phyloP scores from a whole-genome alignment of 1,140 invertebrate species.

The Bradynema listronoti region DNA sequence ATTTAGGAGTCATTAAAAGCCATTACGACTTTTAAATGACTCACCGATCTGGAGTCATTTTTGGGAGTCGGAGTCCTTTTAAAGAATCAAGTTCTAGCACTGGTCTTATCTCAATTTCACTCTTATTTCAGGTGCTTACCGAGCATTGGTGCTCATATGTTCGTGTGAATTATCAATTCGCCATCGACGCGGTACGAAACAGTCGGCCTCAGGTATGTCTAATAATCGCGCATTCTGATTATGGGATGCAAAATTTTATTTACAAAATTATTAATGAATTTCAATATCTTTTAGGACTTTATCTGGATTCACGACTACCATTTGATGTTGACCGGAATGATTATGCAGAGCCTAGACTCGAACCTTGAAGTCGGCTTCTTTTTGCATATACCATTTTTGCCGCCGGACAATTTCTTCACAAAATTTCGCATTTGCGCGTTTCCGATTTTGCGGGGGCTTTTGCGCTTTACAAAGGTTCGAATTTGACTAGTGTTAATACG shows the following conservation, averaged over 20 bases:
- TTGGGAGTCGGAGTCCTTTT: too few species aligned
- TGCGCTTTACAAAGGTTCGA: conserved; percentile 53
- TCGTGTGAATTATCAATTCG: conserved; percentile 56
- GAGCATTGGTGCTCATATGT: conserved; percentile 57
- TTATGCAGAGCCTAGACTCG: conserved; percentile 54
- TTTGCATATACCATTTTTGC: conserved; percentile 57
- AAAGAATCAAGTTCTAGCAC: too few species aligned
- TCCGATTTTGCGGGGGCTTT: conserved; percentile 48
- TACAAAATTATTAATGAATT: conserved; percentile 16
- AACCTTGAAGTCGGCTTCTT: conserved; percentile 58
- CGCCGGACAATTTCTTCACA: conserved; percentile 55
- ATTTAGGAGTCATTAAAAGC: too few species aligned
- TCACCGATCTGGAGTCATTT: too few species aligned
- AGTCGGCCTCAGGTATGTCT: conserved; percentile 54
- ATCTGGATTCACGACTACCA: conserved; percentile 58
- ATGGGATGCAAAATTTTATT: conserved; percentile 18
- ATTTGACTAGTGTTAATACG: conserved; percentile 32
- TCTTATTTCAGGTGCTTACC: conserved; percentile 21
- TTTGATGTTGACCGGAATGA: conserved; percentile 56
- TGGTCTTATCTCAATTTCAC: too few species aligned
- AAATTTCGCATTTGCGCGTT: conserved; percentile 47
- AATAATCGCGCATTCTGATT: too few species aligned
- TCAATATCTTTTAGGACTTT: conserved; percentile 54
- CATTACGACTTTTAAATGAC: too few species aligned
- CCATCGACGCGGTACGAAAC: conserved; percentile 54